Percentiles rank a stretch among this genome's conserved stretches.
Conservation (phyloP, 2,888 invertebrate genomes). For the Limnephilus rhombicus region DNA sequence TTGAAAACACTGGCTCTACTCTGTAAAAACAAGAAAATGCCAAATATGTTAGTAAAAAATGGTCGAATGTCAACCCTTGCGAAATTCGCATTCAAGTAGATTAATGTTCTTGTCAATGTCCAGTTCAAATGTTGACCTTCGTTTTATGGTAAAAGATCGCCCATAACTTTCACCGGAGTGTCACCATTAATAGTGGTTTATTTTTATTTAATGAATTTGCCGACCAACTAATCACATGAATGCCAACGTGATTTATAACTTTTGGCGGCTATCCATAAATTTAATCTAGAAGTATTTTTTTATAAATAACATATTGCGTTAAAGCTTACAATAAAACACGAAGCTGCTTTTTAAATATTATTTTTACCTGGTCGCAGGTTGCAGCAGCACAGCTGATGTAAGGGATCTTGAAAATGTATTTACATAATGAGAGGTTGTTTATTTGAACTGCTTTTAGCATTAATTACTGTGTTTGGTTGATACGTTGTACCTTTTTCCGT, state of each 20-base stretch:
- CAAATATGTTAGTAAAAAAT: conserved; percentile 26
- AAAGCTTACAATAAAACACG: not conserved
- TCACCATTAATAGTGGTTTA: conserved; percentile 32
- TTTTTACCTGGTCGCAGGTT: not conserved
- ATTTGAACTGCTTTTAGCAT: not conserved
- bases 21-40: not conserved
- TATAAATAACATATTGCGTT: not conserved
- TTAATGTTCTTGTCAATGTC: conserved; percentile 45
- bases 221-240: not conserved
- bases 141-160: conserved; percentile 14
- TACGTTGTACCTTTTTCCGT: not conserved
- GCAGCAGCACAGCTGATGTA: too few relatives aligned
- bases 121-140: conserved; percentile 44
- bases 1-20: not conserved
- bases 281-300: not conserved
- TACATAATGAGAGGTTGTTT: too few relatives aligned
- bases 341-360: not conserved
- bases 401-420: too few relatives aligned
- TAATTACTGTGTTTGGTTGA: not conserved
- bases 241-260: not conserved
- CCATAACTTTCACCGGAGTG: conserved; percentile 25
- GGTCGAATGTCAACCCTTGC: conserved; percentile 30
- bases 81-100: conserved; percentile 11
- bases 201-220: conserved; percentile 19
- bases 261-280: not conserved